Evolutionary conservation across 2,888 invertebrate genomes (phyloP), one percentile per base, ranked within the genome.

Genomic region (Drosophila testacea): DNA sequence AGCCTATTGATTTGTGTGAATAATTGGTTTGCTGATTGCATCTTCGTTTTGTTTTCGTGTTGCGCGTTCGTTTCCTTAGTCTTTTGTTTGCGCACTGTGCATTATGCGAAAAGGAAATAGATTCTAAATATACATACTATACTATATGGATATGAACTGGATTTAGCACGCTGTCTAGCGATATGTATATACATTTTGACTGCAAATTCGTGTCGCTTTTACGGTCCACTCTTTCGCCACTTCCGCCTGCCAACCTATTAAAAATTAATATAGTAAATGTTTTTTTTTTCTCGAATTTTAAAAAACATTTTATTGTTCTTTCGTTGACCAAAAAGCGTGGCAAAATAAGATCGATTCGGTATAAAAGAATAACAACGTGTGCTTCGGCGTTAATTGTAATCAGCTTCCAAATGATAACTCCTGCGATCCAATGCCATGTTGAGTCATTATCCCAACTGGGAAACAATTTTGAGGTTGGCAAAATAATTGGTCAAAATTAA

Each of bases 31-130:
- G 22, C n/a, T 6, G 59, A 59, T 59, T 59, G 59, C 59, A 59
- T 59, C 48, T 59, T 59, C 48, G 34, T 52, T 46, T 38, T 32
- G 52, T 56, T 59, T 30, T 30, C 46, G 57, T 59, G 59, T 62
- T 44, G 4, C 73, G 79, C 55, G 85, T 88, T 88, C 42, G 89
- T 76, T 80, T 68, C 73, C 79, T 88, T 82, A 79, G 80, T 90
- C 86, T 88, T 87, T 87, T 88, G 87, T 77, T 78, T 81, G 51
- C 13, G 10, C 16, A 28, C n/a, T 55, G 16, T 73, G 86, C 63
- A 61, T 67, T 61, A 54, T 70, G 59, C 70, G 47, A 63, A 72
- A 81, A 88, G 76, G 86, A 83, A 89, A 73, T 80, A 51, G 34
- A 71, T 27, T 46, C 52, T 54, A 38, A 44, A n/a, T 54, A 16